Percentiles rank a stretch among this genome's conserved stretches.
phyloP scores from a whole-genome alignment of 2,113 vertebrate species.

The Esox niger region DNA sequence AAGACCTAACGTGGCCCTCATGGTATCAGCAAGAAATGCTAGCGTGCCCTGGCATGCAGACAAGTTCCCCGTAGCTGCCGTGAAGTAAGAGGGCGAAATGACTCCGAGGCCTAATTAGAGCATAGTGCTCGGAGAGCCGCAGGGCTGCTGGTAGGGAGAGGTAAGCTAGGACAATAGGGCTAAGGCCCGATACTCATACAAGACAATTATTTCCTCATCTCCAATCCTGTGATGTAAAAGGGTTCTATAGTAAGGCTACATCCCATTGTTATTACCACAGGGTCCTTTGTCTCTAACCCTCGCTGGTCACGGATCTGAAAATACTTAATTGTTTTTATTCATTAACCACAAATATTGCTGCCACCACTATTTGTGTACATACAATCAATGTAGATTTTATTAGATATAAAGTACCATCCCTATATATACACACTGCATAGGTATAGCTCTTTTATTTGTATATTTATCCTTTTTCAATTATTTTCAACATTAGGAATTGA shows the following conservation, averaged over 20 bases:
- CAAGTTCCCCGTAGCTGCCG: slow-evolving; percentile 9
- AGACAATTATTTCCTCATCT: no score
- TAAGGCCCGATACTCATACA: no score
- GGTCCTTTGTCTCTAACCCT: slow-evolving; percentile 12
- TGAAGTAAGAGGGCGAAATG: slow-evolving; percentile 2
- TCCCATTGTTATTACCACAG: slow-evolving; percentile 20
- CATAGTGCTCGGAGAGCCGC: slow-evolving; percentile 25
- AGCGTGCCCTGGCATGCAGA: slow-evolving; percentile 29
- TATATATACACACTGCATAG: no score
- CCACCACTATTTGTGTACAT: no score
- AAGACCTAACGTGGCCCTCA: slow-evolving; percentile 3
- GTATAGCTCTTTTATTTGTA: no score
- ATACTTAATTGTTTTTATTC: no score
- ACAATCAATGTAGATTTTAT: no score
- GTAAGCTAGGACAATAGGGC: slow-evolving; percentile 9
- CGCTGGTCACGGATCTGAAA: slow-evolving; percentile 38
- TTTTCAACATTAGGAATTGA: no score
- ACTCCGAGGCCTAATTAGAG: slow-evolving; percentile 42
- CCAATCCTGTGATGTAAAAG: slow-evolving; percentile 18
- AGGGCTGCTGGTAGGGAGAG: slow-evolving; percentile 13
- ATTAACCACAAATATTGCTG: no score
- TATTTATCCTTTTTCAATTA: no score
- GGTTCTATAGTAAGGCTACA: slow-evolving; percentile 9
- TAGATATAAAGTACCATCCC: no score
- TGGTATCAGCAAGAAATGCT: slow-evolving; percentile 16